Percentiles rank a stretch among this genome's conserved stretches.
Evolutionary conservation across 2,797 vertebrate genomes (phyloP).

Genomic region (Tokudaia muenninki): DNA sequence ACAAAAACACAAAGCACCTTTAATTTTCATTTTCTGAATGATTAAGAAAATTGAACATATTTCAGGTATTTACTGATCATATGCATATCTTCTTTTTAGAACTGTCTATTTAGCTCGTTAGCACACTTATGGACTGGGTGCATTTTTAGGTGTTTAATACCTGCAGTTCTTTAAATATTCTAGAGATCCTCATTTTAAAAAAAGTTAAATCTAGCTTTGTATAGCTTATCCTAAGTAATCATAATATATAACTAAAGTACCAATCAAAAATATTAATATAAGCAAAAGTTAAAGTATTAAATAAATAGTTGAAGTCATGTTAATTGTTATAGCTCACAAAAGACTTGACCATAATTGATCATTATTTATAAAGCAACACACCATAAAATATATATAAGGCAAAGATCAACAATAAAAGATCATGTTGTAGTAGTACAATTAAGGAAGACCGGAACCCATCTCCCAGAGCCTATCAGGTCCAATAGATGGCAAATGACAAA

Average conservation of each 20-base stretch:
- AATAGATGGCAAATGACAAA: background rate
- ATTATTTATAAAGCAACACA: background rate
- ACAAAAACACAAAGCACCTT: background rate
- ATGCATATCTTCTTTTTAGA: background rate
- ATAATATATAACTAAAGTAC: background rate
- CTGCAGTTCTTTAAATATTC: background rate
- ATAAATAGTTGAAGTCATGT: background rate
- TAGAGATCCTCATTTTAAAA: background rate
- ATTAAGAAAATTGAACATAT: background rate
- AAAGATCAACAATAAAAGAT: background rate
- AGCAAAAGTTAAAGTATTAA: constrained; percentile 1
- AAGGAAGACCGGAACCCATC: background rate
- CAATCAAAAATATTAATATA: constrained; percentile 25
- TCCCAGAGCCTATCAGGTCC: background rate
- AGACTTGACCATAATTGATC: background rate
- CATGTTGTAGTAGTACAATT: background rate
- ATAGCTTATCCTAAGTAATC: background rate
- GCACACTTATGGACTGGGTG: background rate
- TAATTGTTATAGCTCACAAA: background rate
- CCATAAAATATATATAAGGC: background rate
- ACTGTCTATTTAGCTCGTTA: background rate
- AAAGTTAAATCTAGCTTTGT: constrained; percentile 1
- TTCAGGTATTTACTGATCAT: background rate
- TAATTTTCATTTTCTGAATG: background rate
- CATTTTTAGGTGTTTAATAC: background rate